Conservation (phyloP, 2,113 vertebrate genomes). For the Oenanthe oenanthe region DNA sequence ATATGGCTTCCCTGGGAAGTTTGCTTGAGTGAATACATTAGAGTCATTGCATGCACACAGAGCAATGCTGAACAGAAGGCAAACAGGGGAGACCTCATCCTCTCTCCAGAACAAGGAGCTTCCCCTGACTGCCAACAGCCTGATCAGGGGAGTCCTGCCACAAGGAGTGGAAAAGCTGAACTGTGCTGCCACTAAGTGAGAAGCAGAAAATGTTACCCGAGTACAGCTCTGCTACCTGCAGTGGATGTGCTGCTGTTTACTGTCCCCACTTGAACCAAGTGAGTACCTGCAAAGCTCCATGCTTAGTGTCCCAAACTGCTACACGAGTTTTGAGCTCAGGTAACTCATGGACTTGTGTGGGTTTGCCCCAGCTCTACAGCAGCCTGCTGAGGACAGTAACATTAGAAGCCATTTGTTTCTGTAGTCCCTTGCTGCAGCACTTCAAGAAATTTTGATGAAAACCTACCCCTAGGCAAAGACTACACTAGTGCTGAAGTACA, state of each 20-base stretch:
- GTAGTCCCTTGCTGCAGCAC: neutral
- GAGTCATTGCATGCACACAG: neutral
- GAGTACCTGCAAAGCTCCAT: neutral
- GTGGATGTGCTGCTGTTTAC: neutral
- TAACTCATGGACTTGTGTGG: neutral
- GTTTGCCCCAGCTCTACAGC: neutral
- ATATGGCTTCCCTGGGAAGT: neutral
- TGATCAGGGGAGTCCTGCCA: neutral
- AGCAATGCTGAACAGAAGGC: neutral
- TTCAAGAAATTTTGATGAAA: slow-evolving; percentile 38
- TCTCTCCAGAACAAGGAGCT: neutral
- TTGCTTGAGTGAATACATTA: neutral
- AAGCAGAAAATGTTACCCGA: neutral
- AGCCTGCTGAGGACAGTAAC: neutral
- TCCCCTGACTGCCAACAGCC: neutral
- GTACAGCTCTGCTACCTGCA: neutral
- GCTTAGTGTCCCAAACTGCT: neutral
- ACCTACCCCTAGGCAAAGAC: slow-evolving; percentile 29
- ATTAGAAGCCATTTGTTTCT: neutral
- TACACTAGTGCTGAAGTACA: neutral
- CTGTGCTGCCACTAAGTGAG: neutral
- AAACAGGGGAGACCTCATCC: neutral
- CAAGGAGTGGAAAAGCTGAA: neutral
- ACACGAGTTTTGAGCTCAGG: neutral
- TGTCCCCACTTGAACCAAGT: neutral